Base-by-base conservation (phyloP, 2,888 invertebrate genomes). In the Oscheius sp. region DNA sequence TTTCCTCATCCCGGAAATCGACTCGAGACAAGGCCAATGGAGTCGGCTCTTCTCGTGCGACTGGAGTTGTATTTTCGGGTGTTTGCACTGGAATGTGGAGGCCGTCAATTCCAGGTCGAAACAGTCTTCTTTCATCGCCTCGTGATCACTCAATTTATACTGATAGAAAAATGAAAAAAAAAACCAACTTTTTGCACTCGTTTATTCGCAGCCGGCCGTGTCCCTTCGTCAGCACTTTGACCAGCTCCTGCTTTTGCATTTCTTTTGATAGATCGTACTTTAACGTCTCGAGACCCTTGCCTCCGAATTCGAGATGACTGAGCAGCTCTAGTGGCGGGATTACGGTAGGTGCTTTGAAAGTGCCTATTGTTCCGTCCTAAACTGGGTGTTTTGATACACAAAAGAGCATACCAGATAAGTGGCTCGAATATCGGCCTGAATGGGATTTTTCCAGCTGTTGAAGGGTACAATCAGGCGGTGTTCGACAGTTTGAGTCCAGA, bases 401-500 rank as follows among this genome's bases (percentile, higher is more conserved):
- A 33, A 58, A 21, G 33, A 3, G 11, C 29, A 21, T 32, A 63
- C 63, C 63, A 32, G 13, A 47, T 63, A 63, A 32, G 47, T 48
- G 47, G 48, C 33, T 29, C n/a, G 7, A 48, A 63, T 48, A 21
- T 63, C 63, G 4, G 48, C n/a, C 48, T 47, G n/a, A 21, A 21
- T n/a, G 11, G 47, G n/a, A 48, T n/a, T 42, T 57, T 48, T 33
- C 60, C 57, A 51, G 48, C 76, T 73, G 63, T 47, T 42, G 10
- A 53, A 53, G 21, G 97, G 96, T 71, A 96, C 91, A 70, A 99
- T 91, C 11, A 98, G 91, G 11, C 98, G 92, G 0, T 95, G 94
- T 89, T 98, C 96, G 0, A 94, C 94, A 0, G 98, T 97, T 80
- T 99, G 90, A 0, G 96, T 96, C 90, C 98, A 99, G 33, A 99